Evolutionary conservation across 2,888 invertebrate species (phyloP).

Genomic region (Chloroclystis v-ata): DNA sequence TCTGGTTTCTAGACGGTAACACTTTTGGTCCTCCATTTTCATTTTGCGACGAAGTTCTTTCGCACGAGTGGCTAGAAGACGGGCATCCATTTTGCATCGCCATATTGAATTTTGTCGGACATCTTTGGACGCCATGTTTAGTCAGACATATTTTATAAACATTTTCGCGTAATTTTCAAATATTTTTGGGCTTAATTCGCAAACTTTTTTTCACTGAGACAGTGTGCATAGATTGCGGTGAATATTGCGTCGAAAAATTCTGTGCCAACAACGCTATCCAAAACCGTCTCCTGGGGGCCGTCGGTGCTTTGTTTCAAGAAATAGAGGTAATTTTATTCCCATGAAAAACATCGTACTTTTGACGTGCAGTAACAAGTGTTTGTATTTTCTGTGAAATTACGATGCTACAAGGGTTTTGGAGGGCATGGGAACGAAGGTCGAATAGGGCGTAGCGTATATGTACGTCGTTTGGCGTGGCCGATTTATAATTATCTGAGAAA

Average conservation of each 20-base stretch:
- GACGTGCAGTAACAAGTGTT: slow-evolving; percentile 74
- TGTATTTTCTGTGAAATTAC: slow-evolving; percentile 67
- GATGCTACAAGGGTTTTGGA: slow-evolving; percentile 34
- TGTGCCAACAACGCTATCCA: slow-evolving; percentile 68
- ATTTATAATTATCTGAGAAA: slow-evolving; percentile 66
- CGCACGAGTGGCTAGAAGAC: slow-evolving; percentile 44
- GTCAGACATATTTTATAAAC: slow-evolving; percentile 87
- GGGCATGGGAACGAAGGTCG: slow-evolving; percentile 59
- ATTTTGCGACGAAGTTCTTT: slow-evolving; percentile 43
- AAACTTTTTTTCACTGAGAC: slow-evolving; percentile 73
- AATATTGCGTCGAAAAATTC: slow-evolving; percentile 61
- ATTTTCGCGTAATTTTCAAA: slow-evolving; percentile 80
- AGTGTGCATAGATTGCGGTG: slow-evolving; percentile 56
- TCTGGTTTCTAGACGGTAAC: not conserved
- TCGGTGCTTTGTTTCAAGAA: slow-evolving; percentile 74
- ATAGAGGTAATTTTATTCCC: slow-evolving; percentile 75
- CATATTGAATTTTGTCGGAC: slow-evolving; percentile 81
- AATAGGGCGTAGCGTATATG: slow-evolving; percentile 43
- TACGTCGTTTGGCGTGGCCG: slow-evolving; percentile 60
- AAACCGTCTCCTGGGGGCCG: slow-evolving; percentile 69
- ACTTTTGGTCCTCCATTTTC: slow-evolving; percentile 42
- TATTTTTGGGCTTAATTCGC: slow-evolving; percentile 72
- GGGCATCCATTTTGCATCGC: slow-evolving; percentile 79
- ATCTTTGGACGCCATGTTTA: slow-evolving; percentile 85
- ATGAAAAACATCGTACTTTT: slow-evolving; percentile 69